Base-by-base conservation (phyloP, 2,888 invertebrate species). In the Tyria jacobaeae region DNA sequence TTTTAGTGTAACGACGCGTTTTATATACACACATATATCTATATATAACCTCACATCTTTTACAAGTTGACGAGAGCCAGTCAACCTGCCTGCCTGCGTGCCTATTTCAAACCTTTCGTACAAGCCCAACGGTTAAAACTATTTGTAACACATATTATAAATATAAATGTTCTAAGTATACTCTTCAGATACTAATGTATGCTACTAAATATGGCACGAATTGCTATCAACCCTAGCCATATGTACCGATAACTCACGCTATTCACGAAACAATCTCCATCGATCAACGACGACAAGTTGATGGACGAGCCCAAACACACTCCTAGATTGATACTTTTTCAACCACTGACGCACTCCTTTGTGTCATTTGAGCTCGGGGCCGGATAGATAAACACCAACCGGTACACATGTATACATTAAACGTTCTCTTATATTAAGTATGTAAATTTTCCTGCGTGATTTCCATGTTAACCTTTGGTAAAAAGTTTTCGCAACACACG, bases 291-390 rank as follows among this genome's bases (percentile, higher is more conserved):
- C 52, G 70, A 69, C 75, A 65, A 59, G 63, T 75, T 75, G 75
- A 77, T 70, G 78, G 75, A 77, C 75, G 72, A 71, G 75, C 60
- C 70, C 75, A 75, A 77, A 77, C 70, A 75, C 65, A 77, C 75
- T 77, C 64, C 64, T 70, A 75, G 75, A 75, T 75, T 75, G 75
- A 75, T 66, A 55, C 57, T 34, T 67, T 64, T 44, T 57, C n/a
- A 47, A 37, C 41, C 58, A 31, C 25, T 66, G 66, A 64, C 66
- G 60, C 51, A 31, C 51, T 7, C 21, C 34, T 51, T 17, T 35
- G 34, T 51, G 21, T 51, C 34, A 51, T 51, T 51, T 34, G 21
- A 34, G 7, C 15, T 21, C 12, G 7, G 21, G 21, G 14, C 7
- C 9, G 17, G 17, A n/a, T 34, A 34, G 14, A 51, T 21, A 51